Base-by-base conservation (phyloP, 2,113 vertebrate species). In the Tauraco erythrolophus region DNA sequence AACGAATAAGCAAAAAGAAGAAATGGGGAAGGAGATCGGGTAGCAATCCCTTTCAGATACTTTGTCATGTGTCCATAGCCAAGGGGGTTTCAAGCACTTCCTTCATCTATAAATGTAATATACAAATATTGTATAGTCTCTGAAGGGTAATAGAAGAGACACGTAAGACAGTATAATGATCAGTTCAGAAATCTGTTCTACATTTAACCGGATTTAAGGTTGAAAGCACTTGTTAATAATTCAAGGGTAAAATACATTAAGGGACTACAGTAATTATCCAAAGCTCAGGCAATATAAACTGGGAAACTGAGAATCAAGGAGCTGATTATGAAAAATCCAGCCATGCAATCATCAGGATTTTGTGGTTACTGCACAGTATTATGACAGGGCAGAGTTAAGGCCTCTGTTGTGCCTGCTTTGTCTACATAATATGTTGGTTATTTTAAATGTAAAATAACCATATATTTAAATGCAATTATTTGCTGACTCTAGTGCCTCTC, bases 201-300 rank as follows among this genome's bases (percentile, higher is more conserved):
- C 69, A 35, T 89, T 91, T 91, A 94, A 71, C 60, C 78, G 64
- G 89, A 87, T 97, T 95, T 95, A 95, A 89, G 84, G 91, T 89
- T 94, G 93, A 87, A 95, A 94, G 91, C 81, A 92, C 74, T 94
- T 96, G 95, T 96, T 94, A 95, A 95, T 96, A 95, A 94, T 91
- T 94, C 87, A 87, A 81, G 53, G 77, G 27, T 95, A 91, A 94
- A 95, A 94, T 84, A 89, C 68, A 89, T 84, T 81, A 92, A 89
- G 45, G 30, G 23, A 39, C 80, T 92, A 17, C 35, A 91, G 72
- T 83, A 92, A 95, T 92, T 95, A 94, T 78, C n/a, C 72, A 77
- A 76, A 80, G 56, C 71, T 95, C 50, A 91, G 62, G n/a, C 46
- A 84, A 54, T 56, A 64, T 46, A 62, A 92, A 68, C 46, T 70